Conservation (phyloP, 2,113 vertebrate genomes). For the pig (Sus scrofa) region DNA sequence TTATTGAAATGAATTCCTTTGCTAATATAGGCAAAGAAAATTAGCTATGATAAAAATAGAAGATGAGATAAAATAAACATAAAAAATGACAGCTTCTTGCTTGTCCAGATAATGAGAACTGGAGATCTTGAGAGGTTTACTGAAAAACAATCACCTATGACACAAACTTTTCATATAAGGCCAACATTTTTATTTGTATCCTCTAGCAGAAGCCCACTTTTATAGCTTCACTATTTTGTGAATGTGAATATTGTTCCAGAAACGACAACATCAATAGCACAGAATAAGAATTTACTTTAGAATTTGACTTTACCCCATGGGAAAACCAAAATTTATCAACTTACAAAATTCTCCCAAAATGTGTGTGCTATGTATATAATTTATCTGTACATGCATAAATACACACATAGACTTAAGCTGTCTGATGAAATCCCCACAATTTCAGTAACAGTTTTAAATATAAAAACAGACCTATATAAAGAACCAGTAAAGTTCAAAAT, state of each 20-base stretch:
- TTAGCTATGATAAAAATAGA: not conserved
- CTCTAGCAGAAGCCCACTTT: conserved; percentile 13
- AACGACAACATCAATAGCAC: not conserved
- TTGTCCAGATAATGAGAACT: not conserved
- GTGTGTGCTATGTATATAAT: not conserved
- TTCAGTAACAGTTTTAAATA: conserved; percentile 21
- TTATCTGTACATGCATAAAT: not conserved
- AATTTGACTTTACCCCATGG: not conserved
- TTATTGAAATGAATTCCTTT: conserved; percentile 24
- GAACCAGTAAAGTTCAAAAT: not conserved
- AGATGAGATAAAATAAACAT: not conserved
- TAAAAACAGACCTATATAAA: conserved; percentile 20
- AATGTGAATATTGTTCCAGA: conserved; percentile 42
- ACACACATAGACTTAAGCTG: not conserved
- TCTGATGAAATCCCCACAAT: conserved; percentile 26
- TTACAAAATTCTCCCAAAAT: not conserved
- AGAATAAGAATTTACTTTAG: conserved; percentile 47
- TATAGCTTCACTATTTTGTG: not conserved
- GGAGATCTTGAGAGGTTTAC: not conserved
- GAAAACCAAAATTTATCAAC: conserved; percentile 46
- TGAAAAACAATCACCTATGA: not conserved
- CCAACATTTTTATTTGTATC: not conserved
- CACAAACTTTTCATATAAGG: conserved; percentile 26
- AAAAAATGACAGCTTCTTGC: conserved; percentile 4
- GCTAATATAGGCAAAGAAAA: not conserved